Percentiles rank a stretch among this genome's conserved stretches.
These are phyloP conservation scores for Narcine bancroftii DNA, from an alignment of 2,113 vertebrate species.

Conservation along the genomic window DNA sequence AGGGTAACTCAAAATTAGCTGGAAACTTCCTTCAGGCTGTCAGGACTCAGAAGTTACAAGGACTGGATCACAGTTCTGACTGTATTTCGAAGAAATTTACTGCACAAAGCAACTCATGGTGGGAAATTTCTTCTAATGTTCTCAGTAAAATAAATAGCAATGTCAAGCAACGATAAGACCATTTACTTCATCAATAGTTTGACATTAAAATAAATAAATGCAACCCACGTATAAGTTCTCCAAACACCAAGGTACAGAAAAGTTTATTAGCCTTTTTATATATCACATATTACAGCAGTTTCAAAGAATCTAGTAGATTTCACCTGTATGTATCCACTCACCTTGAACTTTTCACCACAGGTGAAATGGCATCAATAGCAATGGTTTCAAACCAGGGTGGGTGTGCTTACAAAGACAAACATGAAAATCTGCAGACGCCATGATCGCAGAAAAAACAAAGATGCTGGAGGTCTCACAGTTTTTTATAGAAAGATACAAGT, in stretches of 20 bases:
- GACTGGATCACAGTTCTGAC: not conserved
- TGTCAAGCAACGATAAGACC: not conserved
- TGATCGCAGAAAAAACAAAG: too few species aligned
- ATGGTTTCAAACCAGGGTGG: not conserved
- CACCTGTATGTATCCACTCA: not conserved
- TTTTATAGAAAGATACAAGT: too few species aligned
- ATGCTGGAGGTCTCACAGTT: too few species aligned
- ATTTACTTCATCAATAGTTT: not conserved
- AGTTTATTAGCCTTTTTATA: not conserved
- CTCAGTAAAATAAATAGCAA: not conserved
- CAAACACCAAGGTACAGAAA: not conserved
- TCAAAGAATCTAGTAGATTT: not conserved
- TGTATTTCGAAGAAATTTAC: not conserved
- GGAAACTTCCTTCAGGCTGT: not conserved
- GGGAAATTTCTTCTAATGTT: not conserved
- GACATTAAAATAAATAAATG: not conserved
- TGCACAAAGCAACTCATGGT: not conserved
- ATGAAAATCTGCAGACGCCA: not conserved
- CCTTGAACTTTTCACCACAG: not conserved
- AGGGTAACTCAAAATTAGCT: too few species aligned
- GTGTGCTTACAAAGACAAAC: not conserved
- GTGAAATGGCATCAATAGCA: not conserved
- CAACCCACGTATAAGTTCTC: not conserved
- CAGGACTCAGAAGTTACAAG: not conserved
- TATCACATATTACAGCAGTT: not conserved